Evolutionary conservation across 2,797 vertebrate genomes (phyloP).

Genomic region (Danio kyathit): DNA sequence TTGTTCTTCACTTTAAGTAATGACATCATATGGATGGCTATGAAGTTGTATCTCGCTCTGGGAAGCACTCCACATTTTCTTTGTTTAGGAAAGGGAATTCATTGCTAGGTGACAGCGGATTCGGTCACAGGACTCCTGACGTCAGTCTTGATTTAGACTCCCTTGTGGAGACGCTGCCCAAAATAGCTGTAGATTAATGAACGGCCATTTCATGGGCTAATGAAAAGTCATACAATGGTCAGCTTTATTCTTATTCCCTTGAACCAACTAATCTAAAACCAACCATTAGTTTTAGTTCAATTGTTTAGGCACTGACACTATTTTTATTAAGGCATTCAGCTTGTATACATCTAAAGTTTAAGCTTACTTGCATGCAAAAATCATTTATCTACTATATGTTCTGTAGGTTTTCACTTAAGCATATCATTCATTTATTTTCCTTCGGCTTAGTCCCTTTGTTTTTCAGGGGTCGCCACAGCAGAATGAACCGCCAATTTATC

Average conservation of each 20-base stretch:
- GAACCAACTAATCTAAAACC: not conserved
- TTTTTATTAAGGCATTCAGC: not conserved
- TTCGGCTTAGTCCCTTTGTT: too few species aligned
- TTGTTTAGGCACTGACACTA: not conserved
- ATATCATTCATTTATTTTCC: too few species aligned
- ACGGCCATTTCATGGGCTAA: constrained; percentile 7
- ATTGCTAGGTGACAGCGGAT: constrained; percentile 44
- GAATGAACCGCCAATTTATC: too few species aligned
- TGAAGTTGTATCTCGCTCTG: constrained; percentile 6
- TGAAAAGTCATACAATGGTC: not conserved
- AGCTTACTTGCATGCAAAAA: too few species aligned
- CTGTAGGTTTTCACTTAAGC: too few species aligned
- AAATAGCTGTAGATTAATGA: constrained; percentile 37
- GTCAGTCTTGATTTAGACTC: constrained; percentile 13
- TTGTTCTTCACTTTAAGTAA: constrained; percentile 8
- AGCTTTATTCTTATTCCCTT: not conserved
- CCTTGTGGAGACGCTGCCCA: not conserved
- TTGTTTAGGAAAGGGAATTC: constrained; percentile 41
- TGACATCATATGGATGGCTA: constrained; percentile 66
- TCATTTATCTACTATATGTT: too few species aligned
- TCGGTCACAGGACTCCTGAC: constrained; percentile 9
- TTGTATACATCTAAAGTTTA: too few species aligned
- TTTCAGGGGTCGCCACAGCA: too few species aligned
- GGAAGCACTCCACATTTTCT: constrained; percentile 19
- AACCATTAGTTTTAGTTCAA: not conserved